Evolutionary conservation across 2,797 vertebrate genomes (phyloP), one percentile per base, ranked within the genome.

Genomic region (Perodicticus potto): DNA sequence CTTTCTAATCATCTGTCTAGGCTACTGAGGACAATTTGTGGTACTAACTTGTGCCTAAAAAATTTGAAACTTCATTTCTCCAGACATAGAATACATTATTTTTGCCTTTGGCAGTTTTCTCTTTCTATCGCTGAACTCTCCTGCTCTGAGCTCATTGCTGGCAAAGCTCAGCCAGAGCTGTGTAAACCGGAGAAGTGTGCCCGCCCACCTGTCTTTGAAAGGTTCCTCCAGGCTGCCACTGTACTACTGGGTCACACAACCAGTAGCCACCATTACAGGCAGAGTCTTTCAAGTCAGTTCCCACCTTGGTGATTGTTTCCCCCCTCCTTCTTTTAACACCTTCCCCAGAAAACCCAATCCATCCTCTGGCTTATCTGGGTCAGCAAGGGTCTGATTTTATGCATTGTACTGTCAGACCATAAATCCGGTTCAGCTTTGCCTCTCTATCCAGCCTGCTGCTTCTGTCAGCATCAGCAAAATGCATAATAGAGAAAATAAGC

Each of bases 321-420:
- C 10, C 32, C 2, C 29, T 8, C 70, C 19, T 84, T 81, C 32
- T 94, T 97, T 96, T 77, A 96, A 81, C 93, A 92, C 93, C 77
- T 97, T 95, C 91, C 83, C 85, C 69, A 73, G 14, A 32, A 96
- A 97, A 97, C 96, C 95, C 95, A 96, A 74, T 91, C 67, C 95
- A 53, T 94, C 89, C 82, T 96, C 93, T 97, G 84, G 95, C 94
- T 97, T 97, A 96, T 97, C 7, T 69, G 89, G 97, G 97, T 97
- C 97, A 97, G 96, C 92, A 86, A 80, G 93, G 37, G 7, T 95
- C 97, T 97, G 97, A 96, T 97, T 97, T 96, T 95, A 92, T 96
- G 27, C 67, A 65, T 72, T 65, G 95, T 82, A 83, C 98, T 97
- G 96, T 98, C 97, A 97, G 96, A 93, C 94, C 63, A 63, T 93